Evolutionary conservation across 2,113 vertebrate species (phyloP).

Genomic region (Albula glossodonta): DNA sequence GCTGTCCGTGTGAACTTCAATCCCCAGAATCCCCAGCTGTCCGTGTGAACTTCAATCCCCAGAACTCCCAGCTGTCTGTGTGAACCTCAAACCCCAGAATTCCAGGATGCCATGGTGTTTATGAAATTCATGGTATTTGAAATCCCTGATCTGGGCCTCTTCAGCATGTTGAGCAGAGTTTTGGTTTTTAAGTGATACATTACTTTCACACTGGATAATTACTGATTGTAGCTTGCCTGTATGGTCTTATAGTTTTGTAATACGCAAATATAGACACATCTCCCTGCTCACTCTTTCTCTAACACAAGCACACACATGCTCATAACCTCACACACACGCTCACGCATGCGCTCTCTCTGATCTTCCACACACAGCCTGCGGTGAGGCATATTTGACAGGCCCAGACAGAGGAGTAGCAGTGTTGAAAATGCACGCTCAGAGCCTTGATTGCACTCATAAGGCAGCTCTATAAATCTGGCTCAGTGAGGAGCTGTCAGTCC

Average conservation of each 20-base stretch:
- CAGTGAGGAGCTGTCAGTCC: conserved; percentile 61
- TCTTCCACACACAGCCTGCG: conserved; percentile 51
- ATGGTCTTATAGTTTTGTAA: neutral
- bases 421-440: conserved; percentile 70
- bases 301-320: neutral
- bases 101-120: no score
- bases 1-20: no score
- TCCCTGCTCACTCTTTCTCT: neutral
- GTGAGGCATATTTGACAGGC: conserved; percentile 73
- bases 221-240: no score
- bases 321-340: neutral
- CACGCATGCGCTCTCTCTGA: neutral
- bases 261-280: neutral
- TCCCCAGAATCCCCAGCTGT: no score
- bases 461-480: conserved; percentile 75
- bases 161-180: no score
- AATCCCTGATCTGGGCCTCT: no score
- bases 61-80: no score
- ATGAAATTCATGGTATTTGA: no score
- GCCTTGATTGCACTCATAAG: conserved; percentile 73
- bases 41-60: no score
- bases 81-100: no score
- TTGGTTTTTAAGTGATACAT: no score
- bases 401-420: conserved; percentile 68
- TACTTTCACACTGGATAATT: no score